Base-by-base conservation (phyloP, 30 jellyfish, hydroid and myxozoan species). In the Pseudorhiza aurosa region DNA sequence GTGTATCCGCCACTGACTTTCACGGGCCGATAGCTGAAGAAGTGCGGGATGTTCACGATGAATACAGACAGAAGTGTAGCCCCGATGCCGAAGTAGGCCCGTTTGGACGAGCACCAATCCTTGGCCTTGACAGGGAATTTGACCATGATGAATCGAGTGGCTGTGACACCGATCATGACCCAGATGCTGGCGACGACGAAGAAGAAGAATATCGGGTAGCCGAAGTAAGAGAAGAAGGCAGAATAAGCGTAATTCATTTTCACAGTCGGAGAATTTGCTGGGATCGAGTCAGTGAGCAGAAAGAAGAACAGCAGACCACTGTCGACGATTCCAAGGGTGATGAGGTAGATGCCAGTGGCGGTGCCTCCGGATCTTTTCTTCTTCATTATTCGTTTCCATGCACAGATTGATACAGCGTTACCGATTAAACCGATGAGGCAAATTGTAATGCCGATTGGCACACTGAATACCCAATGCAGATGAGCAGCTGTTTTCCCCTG, bases 391-490 rank as follows among this genome's bases (percentile, higher is more conserved):
- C 88, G 55, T 37, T 35, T 44, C 97, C 97, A 88, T 2, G 84
- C 86, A 26, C 83, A 28, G 28, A 88, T 67, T 4, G 97, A 88
- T 9, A 88, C 56, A 50, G 67, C 59, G 57, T 88, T 88, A 58
- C 97, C 97, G 10, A 88, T 49, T 26, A 88, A 56, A 39, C 97
- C 97, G 29, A 88, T 51, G 31, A 82, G 28, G 65, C 95, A 72
- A 11, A 88, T 62, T 56, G 88, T 63, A 19, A 65, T 67, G 83
- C 97, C 97, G n/a, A 88, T 29, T 18, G 97, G 97, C 50, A 88
- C 97, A 47, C 97, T 88, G 87, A 72, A 83, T 22, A 88, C 82
- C 97, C 97, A 88, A 55, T 88, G 97, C 35, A 88, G 67, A 1
- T 45, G 75, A 17, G 60, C 60, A 4, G 95, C 92, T 25, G n/a